Evolutionary conservation across 2,113 vertebrate genomes (phyloP).

Genomic region (Apodemus sylvaticus): DNA sequence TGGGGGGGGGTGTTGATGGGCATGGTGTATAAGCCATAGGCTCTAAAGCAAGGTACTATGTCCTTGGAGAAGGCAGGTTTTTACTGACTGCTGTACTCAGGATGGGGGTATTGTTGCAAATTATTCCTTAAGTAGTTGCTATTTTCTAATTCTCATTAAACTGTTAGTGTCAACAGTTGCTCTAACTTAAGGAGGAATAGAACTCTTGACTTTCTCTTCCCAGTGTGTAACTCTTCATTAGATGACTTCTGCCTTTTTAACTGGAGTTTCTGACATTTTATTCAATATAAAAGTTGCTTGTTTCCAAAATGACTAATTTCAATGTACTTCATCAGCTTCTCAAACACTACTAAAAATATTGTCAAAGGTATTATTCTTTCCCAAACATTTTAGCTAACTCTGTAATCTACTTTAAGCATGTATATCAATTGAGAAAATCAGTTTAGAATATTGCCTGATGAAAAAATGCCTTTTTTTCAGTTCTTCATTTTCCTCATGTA

Average conservation of each 20-base stretch:
- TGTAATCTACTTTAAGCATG: not conserved
- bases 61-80: not conserved
- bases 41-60: not conserved
- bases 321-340: not conserved
- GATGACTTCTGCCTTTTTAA: not conserved
- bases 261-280: not conserved
- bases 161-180: not conserved
- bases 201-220: not conserved
- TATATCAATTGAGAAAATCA: constrained; percentile 3
- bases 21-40: not conserved
- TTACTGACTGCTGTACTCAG: not conserved
- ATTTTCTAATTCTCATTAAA: not conserved
- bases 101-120: not conserved
- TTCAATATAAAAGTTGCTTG: constrained; percentile 7
- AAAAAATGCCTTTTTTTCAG: not conserved
- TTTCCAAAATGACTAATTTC: not conserved
- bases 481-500: constrained; percentile 33
- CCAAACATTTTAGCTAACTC: constrained; percentile 22
- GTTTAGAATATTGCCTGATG: not conserved
- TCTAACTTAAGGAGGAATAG: not conserved
- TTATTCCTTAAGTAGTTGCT: not conserved
- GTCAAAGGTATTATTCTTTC: not conserved
- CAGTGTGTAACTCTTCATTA: not conserved
- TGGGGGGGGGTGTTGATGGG: not conserved
- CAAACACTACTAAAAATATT: not conserved